Conservation (phyloP, 2,797 vertebrate genomes). For the Crax fasciolata region DNA sequence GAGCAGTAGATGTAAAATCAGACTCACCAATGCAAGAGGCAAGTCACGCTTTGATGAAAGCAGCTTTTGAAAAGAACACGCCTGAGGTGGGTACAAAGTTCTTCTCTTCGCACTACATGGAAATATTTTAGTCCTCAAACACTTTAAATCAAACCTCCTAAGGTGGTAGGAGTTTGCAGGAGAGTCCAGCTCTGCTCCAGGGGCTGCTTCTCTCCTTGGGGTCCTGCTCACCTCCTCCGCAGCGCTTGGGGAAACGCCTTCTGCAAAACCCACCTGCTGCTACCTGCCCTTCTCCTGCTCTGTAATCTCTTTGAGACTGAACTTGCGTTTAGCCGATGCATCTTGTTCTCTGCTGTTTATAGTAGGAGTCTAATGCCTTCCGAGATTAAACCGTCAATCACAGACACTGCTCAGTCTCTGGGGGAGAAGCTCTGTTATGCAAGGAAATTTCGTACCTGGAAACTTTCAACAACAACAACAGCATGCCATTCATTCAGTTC, state of each 20-base stretch:
- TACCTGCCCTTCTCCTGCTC: neutral
- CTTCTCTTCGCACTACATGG: neutral
- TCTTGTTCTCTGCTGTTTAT: neutral
- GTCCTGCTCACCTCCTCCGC: neutral
- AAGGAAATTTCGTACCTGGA: neutral
- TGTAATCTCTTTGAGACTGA: neutral
- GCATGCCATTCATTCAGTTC: neutral
- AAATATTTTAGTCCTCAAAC: neutral
- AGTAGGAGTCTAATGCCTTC: neutral
- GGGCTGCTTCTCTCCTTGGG: neutral
- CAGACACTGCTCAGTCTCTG: neutral
- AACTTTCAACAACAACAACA: neutral
- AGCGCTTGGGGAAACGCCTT: neutral
- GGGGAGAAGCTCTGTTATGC: neutral
- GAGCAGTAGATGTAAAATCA: neutral
- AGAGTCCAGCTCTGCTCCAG: neutral
- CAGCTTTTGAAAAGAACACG: neutral
- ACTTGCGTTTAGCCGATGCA: neutral
- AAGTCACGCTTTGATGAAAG: neutral
- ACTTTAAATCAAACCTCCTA: neutral
- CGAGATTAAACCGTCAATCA: constrained; percentile 11
- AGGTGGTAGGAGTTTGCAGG: neutral
- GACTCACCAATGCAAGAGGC: neutral
- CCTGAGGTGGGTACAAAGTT: neutral
- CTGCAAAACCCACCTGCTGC: neutral